Base-by-base conservation (phyloP, 2,888 invertebrate species). In the Apodemia hepburni region DNA sequence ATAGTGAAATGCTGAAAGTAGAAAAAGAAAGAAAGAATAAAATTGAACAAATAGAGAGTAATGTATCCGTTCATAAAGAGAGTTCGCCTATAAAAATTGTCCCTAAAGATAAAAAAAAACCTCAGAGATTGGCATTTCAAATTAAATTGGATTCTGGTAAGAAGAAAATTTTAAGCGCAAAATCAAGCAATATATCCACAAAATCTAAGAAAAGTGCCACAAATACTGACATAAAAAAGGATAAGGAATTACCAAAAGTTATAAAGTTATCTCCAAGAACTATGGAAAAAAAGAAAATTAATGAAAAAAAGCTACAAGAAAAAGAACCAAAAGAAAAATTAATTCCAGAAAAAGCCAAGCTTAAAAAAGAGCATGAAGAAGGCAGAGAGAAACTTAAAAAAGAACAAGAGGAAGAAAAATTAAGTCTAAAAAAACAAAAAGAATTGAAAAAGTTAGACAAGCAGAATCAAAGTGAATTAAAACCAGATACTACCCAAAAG, bases 1-100 rank as follows among this genome's bases (percentile, higher is more conserved):
- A 61, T 45, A 68, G 61, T 33, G 62, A 61, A 58, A 59, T 62
- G 54, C 59, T 42, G 38, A 12, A 63, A 15, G 61, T 64, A 15
- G 58, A 64, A 61, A 18, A 61, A 58, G 64, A 60, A 63, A 42
- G 29, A 29, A 29, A 29, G 29, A 29, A 29, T 6, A 29, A 29
- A 7, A 7, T 29, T 29, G 29, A 29, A 7, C 7, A 6, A 29
- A 29, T 29, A 29, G 29, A 29, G 6, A 29, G 29, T 29, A 29
- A 29, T 29, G 29, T 29, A 29, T 42, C 15, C 4, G 4, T 42
- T 15, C 38, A 12, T 42, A 12, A 15, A 42, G 15, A 45, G 6
- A 6, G 45, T 45, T 45, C n/a, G 7, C n/a, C 45, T 15, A 45
- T n/a, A 6, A 45, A 45, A 45, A 45, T 45, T 1, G 2, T 45